Evolutionary conservation across 2,888 invertebrate genomes (phyloP), one percentile per base, ranked within the genome.

Genomic region (Herminia tarsipennalis): DNA sequence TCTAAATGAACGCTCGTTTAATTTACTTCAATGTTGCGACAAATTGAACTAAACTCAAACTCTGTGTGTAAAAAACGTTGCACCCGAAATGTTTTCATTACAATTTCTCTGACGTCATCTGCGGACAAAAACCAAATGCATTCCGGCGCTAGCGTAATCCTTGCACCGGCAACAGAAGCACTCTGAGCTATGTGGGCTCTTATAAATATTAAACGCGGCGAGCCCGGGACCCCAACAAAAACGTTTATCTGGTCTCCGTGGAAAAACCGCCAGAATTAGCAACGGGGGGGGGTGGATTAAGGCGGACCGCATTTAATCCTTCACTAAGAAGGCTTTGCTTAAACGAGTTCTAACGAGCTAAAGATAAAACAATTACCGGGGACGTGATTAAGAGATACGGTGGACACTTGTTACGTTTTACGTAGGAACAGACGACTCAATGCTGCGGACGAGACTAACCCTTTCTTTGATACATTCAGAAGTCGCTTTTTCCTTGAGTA

Each of bases 261-360:
- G 88, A 91, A 91, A 91, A 90, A 91, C 88, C 86, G 77, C 81
- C 84, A 83, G 89, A 90, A 90, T 91, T 91, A 90, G 88, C 88
- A 85, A 80, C 81, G 76, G 87, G 84, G 83, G 85, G 84, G 86
- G 88, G 86, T 81, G 87, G 88, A 88, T 91, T 88, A 90, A 83
- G 85, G 88, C 83, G 85, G 86, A 83, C 91, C 90, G 85, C 88
- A 87, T 87, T 89, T 90, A 91, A 91, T 91, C 91, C 91, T 89
- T 89, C 89, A 87, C 88, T 90, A 91, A 91, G 91, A 89, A 89
- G 91, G 89, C 91, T 91, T 90, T 91, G 83, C 89, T 91, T 90
- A 90, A 91, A 90, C 90, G 90, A 90, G 90, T 90, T 88, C 89
- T 91, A 91, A 90, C 90, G 90, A 90, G 90, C 91, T 88, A 83